Evolutionary conservation across 1,140 invertebrate genomes (phyloP), one percentile per base, ranked within the genome.

Genomic region (Planococcus citri): DNA sequence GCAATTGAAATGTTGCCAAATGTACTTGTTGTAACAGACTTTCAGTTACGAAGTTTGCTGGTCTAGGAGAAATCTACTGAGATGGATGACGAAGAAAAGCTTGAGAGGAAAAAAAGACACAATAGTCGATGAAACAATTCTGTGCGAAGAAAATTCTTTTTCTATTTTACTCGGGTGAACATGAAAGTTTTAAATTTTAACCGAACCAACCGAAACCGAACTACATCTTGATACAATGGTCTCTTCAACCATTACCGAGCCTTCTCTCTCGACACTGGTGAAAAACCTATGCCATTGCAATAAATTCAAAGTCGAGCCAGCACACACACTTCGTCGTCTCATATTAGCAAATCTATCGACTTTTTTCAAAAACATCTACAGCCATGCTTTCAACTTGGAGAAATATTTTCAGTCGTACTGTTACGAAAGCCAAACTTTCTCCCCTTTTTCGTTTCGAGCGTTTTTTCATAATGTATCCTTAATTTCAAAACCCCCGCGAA

Each of bases 391-490:
- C 12, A 3, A 33, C 29, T 33, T 12, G 29, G 14, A 37, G 33
- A 37, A 37, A 37, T 37, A 8, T 6, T 37, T 37, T 37, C 33
- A 6, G 6, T 14, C 6, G 33, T 37, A 37, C 33, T n/a, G n/a
- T n/a, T n/a, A n/a, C n/a, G n/a, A n/a, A n/a, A n/a, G n/a, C n/a
- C n/a, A 51, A 51, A 51, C 12, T 33, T 33, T 33, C 29, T 33
- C 12, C 12, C 17, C 4, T 51, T 17, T 51, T 51, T 51, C 29
- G 41, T 17, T 20, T 51, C 17, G 17, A 20, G 41, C 41, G n/a
- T 51, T 51, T 51, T n/a, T 3, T 51, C n/a, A 51, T 51, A 51
- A 51, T 51, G 41, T 51, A 51, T n/a, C 41, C n/a, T 51, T 51
- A 51, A 51, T 51, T 51, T 51, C n/a, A n/a, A 51, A 51, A 51